Conservation (phyloP, 2,113 vertebrate genomes). For the Gambusia holbrooki region DNA sequence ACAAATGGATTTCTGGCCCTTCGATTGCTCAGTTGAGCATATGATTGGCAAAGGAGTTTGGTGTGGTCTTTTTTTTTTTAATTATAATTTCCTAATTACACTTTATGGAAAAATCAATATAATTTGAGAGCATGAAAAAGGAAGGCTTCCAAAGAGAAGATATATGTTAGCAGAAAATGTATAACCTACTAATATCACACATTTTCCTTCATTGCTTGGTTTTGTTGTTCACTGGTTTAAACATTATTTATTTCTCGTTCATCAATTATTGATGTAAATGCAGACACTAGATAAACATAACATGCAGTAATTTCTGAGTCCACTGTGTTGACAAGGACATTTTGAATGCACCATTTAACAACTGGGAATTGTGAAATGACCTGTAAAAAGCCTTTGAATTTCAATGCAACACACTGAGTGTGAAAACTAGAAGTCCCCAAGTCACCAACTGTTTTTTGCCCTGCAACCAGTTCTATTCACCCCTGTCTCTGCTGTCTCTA, state of each 20-base stretch:
- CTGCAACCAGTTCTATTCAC: constrained; percentile 25
- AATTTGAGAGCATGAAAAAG: background rate
- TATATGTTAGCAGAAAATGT: background rate
- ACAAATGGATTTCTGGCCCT: background rate
- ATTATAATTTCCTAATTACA: too few species aligned
- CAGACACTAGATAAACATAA: constrained; percentile 12
- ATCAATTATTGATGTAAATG: constrained; percentile 9
- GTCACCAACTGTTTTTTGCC: constrained; percentile 29
- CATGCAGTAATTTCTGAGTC: constrained; percentile 10
- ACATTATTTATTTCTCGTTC: constrained; percentile 9
- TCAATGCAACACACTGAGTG: constrained; percentile 16
- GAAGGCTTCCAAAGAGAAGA: background rate
- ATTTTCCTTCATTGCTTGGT: background rate
- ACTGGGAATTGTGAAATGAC: constrained; percentile 22
- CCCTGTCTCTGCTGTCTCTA: constrained; percentile 42
- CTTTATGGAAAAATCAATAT: background rate
- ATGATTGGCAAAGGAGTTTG: background rate
- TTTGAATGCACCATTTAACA: constrained; percentile 42
- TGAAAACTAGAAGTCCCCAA: constrained; percentile 25
- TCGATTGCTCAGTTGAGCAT: background rate
- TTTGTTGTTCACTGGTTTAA: background rate
- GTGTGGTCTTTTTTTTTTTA: too few species aligned
- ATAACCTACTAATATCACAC: background rate
- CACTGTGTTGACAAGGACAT: constrained; percentile 33
- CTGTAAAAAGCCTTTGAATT: constrained; percentile 32